Evolutionary conservation across 2,113 vertebrate species (phyloP).

Genomic region (Romanogobio albipinnatus): DNA sequence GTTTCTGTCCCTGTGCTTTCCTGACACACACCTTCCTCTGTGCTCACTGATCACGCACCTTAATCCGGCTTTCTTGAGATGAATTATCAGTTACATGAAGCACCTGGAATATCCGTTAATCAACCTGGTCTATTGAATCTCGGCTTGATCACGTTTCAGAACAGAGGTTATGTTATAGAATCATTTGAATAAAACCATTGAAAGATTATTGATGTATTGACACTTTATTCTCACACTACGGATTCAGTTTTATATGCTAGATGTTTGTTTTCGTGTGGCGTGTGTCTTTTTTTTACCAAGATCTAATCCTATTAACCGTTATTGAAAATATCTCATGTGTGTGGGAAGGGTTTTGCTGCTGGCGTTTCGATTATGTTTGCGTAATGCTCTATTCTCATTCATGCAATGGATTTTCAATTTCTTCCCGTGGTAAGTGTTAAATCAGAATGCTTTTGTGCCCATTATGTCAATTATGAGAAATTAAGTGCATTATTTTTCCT

Average conservation of each 20-base stretch:
- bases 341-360: not conserved
- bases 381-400: not conserved
- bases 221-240: not conserved
- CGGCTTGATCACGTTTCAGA: too few relatives aligned
- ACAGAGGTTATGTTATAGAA: too few relatives aligned
- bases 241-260: not conserved
- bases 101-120: not conserved
- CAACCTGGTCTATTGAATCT: too few relatives aligned
- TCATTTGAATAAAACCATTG: not conserved
- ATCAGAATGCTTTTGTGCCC: not conserved
- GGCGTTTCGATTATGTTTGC: not conserved
- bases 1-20: constrained; percentile 10
- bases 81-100: not conserved
- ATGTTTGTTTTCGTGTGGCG: not conserved
- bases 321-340: not conserved
- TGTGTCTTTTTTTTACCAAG: not conserved
- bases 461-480: not conserved
- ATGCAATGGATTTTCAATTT: not conserved
- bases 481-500: not conserved
- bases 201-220: not conserved
- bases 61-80: not conserved
- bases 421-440: not conserved
- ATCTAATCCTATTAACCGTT: not conserved
- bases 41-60: not conserved
- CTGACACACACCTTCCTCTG: not conserved